Conservation (phyloP, 2,113 vertebrate species). For the Microtus oregoni region DNA sequence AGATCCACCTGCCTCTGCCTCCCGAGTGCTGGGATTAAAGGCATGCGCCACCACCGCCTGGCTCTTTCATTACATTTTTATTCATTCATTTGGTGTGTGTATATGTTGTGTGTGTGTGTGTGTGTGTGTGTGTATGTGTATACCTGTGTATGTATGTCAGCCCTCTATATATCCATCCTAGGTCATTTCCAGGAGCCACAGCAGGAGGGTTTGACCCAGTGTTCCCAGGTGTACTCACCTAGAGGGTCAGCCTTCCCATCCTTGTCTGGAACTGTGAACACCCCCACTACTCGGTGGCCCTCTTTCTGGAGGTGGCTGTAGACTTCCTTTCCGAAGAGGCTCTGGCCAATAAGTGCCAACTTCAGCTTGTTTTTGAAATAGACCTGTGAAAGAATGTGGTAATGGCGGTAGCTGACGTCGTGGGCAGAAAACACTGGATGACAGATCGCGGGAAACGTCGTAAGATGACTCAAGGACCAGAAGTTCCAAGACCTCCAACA, state of each 20-base stretch:
- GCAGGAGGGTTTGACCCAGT: not conserved
- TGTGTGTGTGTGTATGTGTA: not conserved
- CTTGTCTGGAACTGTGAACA: conserved; percentile 98
- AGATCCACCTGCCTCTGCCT: too few relatives aligned
- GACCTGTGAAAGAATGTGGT: conserved; percentile 84
- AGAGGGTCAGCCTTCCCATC: conserved; percentile 97
- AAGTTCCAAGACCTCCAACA: not conserved
- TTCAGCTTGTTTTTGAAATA: conserved; percentile 94
- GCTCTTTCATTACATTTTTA: not conserved
- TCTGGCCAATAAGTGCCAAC: conserved; percentile 97
- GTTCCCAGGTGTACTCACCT: conserved; percentile 88
- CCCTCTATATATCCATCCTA: not conserved
- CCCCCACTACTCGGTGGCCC: conserved; percentile 96
- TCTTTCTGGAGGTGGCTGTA: conserved; percentile 94
- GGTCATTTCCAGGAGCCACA: not conserved
- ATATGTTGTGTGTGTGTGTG: not conserved
- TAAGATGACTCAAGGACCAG: not conserved
- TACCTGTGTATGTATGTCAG: not conserved
- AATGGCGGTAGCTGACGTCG: not conserved
- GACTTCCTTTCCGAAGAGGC: conserved; percentile 98
- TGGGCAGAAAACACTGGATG: not conserved
- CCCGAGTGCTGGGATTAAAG: too few relatives aligned
- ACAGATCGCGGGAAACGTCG: not conserved
- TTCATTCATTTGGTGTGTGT: not conserved
- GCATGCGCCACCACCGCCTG: too few relatives aligned